Conservation (phyloP, 2,797 vertebrate genomes). For the Macropus fuliginosus region DNA sequence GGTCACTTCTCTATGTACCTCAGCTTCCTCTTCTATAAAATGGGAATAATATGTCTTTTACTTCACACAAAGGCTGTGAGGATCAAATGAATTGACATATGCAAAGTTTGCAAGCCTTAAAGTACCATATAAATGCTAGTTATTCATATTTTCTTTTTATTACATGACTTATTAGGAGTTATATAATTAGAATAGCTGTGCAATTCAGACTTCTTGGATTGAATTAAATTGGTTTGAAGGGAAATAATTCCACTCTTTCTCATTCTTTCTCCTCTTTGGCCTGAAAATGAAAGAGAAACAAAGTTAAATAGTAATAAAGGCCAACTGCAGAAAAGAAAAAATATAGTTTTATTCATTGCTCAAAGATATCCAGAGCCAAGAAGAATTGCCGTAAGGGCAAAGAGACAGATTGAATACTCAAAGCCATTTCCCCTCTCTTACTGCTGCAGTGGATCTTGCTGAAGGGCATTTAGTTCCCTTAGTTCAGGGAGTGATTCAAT, state of each 20-base stretch:
- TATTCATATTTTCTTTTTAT: background rate
- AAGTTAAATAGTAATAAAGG: slow-evolving; percentile 8
- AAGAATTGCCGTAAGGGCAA: background rate
- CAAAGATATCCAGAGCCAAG: background rate
- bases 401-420: slow-evolving; percentile 42
- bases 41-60: background rate
- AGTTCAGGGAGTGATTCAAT: slow-evolving; percentile 67
- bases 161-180: background rate
- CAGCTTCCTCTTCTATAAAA: background rate
- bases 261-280: background rate
- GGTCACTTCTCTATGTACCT: background rate
- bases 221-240: background rate
- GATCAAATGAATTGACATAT: background rate
- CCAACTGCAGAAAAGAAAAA: background rate
- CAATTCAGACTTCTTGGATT: background rate
- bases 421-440: slow-evolving; percentile 29
- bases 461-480: slow-evolving; percentile 68
- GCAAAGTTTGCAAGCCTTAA: background rate
- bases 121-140: background rate
- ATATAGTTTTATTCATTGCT: background rate
- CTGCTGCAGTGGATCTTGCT: slow-evolving; percentile 42
- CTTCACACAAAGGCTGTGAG: background rate
- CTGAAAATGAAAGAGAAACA: slow-evolving; percentile 7
- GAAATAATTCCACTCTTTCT: background rate
- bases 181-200: background rate